Evolutionary conservation across 2,113 vertebrate species (phyloP), one percentile per base, ranked within the genome.

Genomic region (Heliornis fulica): DNA sequence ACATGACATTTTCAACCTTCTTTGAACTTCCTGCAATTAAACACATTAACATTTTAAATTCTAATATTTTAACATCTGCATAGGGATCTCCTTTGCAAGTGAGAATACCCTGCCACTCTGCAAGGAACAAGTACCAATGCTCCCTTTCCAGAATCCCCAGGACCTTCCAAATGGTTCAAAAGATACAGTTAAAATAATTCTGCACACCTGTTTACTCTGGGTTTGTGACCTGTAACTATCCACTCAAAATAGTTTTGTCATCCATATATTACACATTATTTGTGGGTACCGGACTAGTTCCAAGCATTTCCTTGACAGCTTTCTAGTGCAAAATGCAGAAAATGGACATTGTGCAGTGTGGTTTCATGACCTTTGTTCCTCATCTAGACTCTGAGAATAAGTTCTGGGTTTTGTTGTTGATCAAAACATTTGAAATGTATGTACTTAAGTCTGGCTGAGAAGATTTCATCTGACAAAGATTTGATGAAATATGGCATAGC

Each of bases 11-110:
- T 95, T 91, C 65, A 90, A 74, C 71, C 71, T 71, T 48, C 10
- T 38, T 82, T 79, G 56, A 93, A 77, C 50, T 83, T 90, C 21
- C 25, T 83, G 36, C 64, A 87, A 89, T 86, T 92, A 93, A 90
- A 78, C 34, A 90, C 17, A 81, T 90, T 70, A 95, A 83, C 41
- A 71, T 92, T 92, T 71, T 32, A 81, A 90, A 76, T 91, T 80
- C 34, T 57, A 83, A 32, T 85, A 78, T 64, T 92, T 86, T 92
- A 88, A 94, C 71, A 90, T 59, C 64, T 94, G 76, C 56, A 72
- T 14, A 38, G 72, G 54, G 23, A 77, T 70, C 68, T 66, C 54
- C 69, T 70, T 81, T 6, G 4, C 7, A 25, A 9, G 18, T 65
- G 57, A 83, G 36, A 86, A 81, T 21, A 43, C 11, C 15, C 25